Conservation (phyloP, 2,797 vertebrate genomes). For the Hydrophis major region DNA sequence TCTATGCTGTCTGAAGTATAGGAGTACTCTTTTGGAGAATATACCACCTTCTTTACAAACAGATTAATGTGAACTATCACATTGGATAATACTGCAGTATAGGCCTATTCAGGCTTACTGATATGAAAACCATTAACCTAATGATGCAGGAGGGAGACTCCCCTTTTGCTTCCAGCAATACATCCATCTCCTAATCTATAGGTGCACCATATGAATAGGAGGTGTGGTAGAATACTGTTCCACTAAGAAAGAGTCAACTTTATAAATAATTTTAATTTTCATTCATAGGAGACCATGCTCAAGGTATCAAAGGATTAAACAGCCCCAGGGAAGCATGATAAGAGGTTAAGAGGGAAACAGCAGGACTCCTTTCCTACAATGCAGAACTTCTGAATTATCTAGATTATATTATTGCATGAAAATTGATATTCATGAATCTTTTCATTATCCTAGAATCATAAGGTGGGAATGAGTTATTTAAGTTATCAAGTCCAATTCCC, state of each 20-base stretch:
- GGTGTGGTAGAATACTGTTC: not conserved
- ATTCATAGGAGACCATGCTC: not conserved
- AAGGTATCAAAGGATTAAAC: not conserved
- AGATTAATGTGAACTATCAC: not conserved
- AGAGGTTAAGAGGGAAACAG: not conserved
- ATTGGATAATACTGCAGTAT: not conserved
- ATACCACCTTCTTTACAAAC: not conserved
- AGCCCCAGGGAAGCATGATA: not conserved
- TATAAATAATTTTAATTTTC: not conserved
- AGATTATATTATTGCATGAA: not conserved
- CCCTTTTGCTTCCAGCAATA: not conserved
- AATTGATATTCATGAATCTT: not conserved
- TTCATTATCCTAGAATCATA: not conserved
- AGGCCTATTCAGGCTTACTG: not conserved
- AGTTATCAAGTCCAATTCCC: not conserved
- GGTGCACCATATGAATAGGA: not conserved
- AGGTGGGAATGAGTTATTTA: not conserved
- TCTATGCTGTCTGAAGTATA: not conserved
- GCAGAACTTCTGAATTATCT: not conserved
- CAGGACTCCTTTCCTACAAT: not conserved
- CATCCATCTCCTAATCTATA: not conserved
- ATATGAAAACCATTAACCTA: not conserved
- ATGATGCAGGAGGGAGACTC: not conserved
- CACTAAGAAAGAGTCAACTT: not conserved
- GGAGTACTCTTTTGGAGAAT: not conserved